These are phyloP conservation scores for Trematomus bernacchii DNA, from an alignment of 2,797 vertebrate species.

Conservation along the genomic window DNA sequence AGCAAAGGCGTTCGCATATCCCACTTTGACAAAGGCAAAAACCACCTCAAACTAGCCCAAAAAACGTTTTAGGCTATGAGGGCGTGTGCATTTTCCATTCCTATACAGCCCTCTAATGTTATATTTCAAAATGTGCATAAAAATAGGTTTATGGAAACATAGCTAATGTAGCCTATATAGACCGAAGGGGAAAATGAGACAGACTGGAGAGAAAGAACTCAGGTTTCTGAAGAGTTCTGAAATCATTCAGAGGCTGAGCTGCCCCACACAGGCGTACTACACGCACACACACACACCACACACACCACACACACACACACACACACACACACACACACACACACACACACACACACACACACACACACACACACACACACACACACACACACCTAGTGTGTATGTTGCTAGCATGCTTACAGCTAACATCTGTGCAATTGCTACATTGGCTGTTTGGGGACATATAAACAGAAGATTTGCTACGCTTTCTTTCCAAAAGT, in stretches of 20 bases:
- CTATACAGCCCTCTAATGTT: too few species aligned
- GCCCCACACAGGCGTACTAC: background rate
- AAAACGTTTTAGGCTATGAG: too few species aligned
- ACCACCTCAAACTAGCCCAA: too few species aligned
- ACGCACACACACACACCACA: background rate
- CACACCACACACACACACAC: too few species aligned
- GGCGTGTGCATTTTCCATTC: too few species aligned
- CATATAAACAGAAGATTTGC: background rate
- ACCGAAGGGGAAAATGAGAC: background rate
- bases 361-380: slow-evolving; percentile 6
- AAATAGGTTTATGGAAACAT: too few species aligned
- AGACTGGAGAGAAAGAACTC: background rate
- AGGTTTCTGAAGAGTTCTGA: background rate
- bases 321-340: too few species aligned
- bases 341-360: too few species aligned
- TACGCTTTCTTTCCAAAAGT: background rate
- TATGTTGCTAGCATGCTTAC: background rate
- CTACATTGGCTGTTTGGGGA: background rate
- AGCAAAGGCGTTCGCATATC: too few species aligned
- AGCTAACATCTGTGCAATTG: background rate
- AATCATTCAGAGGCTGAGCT: too few species aligned
- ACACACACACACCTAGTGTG: background rate
- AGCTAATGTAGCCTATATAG: background rate
- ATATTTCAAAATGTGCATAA: too few species aligned
- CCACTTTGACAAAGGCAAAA: too few species aligned